phyloP scores from a whole-genome alignment of 2,113 vertebrate species.

The Globicephala melas region DNA sequence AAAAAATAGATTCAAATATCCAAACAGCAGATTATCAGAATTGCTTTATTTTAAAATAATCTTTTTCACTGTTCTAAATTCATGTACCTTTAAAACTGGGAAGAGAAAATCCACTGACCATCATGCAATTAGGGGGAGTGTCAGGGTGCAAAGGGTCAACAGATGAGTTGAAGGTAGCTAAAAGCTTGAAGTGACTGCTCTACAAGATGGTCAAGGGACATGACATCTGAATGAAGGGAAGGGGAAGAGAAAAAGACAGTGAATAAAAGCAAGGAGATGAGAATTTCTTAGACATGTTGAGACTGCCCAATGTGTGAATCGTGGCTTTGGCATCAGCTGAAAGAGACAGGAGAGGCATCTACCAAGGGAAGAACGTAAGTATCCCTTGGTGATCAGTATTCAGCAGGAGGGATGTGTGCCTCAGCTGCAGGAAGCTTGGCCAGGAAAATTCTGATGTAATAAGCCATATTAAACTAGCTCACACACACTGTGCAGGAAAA shows the following conservation, averaged over 20 bases:
- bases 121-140: neutral
- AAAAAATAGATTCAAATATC: neutral
- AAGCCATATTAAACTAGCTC: neutral
- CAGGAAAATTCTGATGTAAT: neutral
- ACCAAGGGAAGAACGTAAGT: neutral
- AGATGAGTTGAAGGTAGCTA: neutral
- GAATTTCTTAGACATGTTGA: neutral
- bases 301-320: neutral
- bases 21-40: neutral
- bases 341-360: neutral
- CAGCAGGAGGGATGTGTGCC: neutral
- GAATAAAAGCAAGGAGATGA: neutral
- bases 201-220: neutral
- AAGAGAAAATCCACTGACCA: neutral
- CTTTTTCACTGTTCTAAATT: neutral
- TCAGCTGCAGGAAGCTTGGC: neutral
- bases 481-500: neutral
- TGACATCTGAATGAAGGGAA: neutral
- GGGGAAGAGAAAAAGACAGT: neutral
- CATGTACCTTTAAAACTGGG: neutral
- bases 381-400: neutral
- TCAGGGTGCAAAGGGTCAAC: fast-evolving
- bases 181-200: neutral
- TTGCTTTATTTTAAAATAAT: neutral
- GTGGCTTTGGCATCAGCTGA: neutral